Evolutionary conservation across 2,797 vertebrate genomes (phyloP).

Genomic region (Crocodylus rhombifer): DNA sequence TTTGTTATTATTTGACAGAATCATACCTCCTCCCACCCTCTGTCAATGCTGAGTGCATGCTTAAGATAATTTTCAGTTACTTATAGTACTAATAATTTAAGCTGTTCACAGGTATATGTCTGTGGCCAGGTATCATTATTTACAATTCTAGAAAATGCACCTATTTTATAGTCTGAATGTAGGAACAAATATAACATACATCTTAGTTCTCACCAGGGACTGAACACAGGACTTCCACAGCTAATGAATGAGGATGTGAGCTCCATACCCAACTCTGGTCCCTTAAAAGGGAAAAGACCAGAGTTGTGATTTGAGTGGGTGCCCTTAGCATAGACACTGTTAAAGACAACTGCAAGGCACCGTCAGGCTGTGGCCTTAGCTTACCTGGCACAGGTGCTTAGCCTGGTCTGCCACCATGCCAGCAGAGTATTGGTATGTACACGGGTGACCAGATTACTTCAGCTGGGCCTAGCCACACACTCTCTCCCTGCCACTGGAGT

Average conservation of each 20-base stretch:
- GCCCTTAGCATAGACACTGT: neutral
- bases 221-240: neutral
- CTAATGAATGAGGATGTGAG: neutral
- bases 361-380: too few species aligned
- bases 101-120: conserved; percentile 21
- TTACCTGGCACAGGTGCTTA: too few species aligned
- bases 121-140: neutral
- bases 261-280: neutral
- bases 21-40: neutral
- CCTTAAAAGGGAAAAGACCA: neutral
- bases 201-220: neutral
- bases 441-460: too few species aligned
- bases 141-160: neutral
- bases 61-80: neutral
- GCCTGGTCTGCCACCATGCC: too few species aligned
- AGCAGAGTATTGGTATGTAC: too few species aligned
- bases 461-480: too few species aligned
- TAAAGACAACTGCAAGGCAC: neutral
- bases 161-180: neutral
- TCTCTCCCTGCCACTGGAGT: too few species aligned
- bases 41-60: neutral
- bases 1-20: conserved; percentile 46
- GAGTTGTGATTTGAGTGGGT: neutral
- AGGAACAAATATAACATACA: conserved; percentile 6
- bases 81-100: conserved; percentile 9